Base-by-base conservation (phyloP, 2,888 invertebrate species). In the Malthinus flaveolus region DNA sequence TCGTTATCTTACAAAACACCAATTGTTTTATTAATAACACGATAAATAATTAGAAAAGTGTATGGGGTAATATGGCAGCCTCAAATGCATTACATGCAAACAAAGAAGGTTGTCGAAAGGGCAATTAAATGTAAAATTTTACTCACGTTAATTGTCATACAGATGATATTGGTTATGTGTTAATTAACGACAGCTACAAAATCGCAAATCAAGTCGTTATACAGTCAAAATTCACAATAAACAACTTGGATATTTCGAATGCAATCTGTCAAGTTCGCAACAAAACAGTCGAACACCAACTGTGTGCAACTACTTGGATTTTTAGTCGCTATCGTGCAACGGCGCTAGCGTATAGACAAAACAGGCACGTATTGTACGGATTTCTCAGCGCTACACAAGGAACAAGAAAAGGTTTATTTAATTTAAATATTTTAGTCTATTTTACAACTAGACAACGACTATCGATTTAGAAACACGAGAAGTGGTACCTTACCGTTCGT, bases 41-140 rank as follows among this genome's bases (percentile, higher is more conserved):
- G 42, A 15, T 12, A 45, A 46, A 54, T 12, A 51, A 55, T 56
- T 52, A 65, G 50, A 64, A 42, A 63, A 59, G 62, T 66, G 62
- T 65, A 66, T 66, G 69, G 72, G 68, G 68, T 69, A 73, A 73
- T 69, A 73, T 73, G 73, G 73, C 73, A 72, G 72, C 71, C 68
- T 64, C 56, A 46, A 65, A 62, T 68, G 68, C 66, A 66, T 61
- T 67, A 68, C 67, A 66, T 63, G 55, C 62, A 66, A 71, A 71
- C 71, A 71, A 71, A 71, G 71, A 69, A 69, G 68, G 50, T 56
- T 47, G 49, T 42, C 46, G 39, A 59, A 60, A 51, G 34, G 39
- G 32, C 36, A 12, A 10, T 47, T 44, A 49, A 33, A 23, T 39
- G 7, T 49, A 56, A 37, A 49, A 34, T 33, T 46, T 12, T 34